Conservation (phyloP, 2,113 vertebrate genomes). For the Datnioides undecimradiatus region DNA sequence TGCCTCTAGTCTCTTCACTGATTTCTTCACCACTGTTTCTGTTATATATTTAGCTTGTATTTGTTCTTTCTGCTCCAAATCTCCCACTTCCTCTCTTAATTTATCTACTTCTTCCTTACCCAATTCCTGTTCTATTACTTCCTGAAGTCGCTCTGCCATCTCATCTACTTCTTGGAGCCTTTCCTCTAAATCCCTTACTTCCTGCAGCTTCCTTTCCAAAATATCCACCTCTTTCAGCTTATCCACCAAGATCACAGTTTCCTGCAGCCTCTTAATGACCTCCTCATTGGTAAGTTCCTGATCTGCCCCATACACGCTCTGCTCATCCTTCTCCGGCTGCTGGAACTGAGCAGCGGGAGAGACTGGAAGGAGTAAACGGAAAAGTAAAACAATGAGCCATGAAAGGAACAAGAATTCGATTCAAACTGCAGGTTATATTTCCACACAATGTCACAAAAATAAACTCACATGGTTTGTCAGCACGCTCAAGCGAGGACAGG, state of each 20-base stretch:
- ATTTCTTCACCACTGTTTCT: slow-evolving; percentile 38
- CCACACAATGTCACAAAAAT: neutral
- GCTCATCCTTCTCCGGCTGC: slow-evolving; percentile 44
- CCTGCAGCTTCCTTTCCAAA: slow-evolving; percentile 66
- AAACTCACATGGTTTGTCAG: slow-evolving; percentile 71
- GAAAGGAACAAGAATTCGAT: neutral
- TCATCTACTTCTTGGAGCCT: slow-evolving; percentile 69
- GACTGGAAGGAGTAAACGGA: slow-evolving; percentile 23
- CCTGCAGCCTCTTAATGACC: slow-evolving; percentile 48
- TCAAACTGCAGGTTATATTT: slow-evolving; percentile 4
- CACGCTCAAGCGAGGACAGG: neutral
- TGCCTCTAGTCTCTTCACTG: slow-evolving; percentile 11
- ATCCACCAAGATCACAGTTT: slow-evolving; percentile 49
- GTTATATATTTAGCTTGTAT: slow-evolving; percentile 7
- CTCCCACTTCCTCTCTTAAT: slow-evolving; percentile 44
- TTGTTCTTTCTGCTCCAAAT: slow-evolving; percentile 5
- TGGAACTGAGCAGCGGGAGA: slow-evolving; percentile 34
- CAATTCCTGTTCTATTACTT: slow-evolving; percentile 64
- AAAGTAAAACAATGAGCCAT: slow-evolving; percentile 17
- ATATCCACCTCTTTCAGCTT: slow-evolving; percentile 46
- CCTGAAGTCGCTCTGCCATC: slow-evolving; percentile 61
- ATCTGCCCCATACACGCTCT: slow-evolving; percentile 3
- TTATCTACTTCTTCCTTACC: slow-evolving; percentile 67
- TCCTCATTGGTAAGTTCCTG: slow-evolving; percentile 41
- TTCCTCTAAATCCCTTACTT: slow-evolving; percentile 74